Evolutionary conservation across 2,797 vertebrate species (phyloP), one percentile per base, ranked within the genome.

Genomic region (Meriones psammophilus): DNA sequence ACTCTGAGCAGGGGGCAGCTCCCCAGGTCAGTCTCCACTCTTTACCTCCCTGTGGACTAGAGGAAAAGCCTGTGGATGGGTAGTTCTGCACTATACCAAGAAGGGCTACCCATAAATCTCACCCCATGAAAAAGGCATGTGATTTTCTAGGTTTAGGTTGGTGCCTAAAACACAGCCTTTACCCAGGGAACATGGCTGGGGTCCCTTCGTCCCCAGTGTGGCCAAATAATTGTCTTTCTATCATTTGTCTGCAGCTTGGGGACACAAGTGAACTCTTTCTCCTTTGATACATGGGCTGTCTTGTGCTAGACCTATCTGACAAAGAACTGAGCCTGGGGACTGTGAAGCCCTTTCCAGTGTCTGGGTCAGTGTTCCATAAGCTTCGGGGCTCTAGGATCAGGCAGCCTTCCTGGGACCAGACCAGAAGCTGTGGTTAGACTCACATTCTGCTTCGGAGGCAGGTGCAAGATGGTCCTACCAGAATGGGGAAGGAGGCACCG

Each of bases 381-480:
- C 58, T 54, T 30, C n/a, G 13, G 24, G 54, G 86, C 28, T 73
- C 69, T 62, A 66, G 89, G 5, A 22, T 13, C 12, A 69, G 73
- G 74, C 30, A 81, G 46, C 26, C 54, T 89, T 71, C 74, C 69
- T 81, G 30, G 91, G 81, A 33, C 1, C 1, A 50, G 60, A 60
- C 36, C 33, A 56, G 78, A 88, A 95, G 28, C 66, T 76, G 74
- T 62, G 66, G 83, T n/a, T 96, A 69, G 74, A 50, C 69, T 66
- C 58, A 46, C 69, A 56, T 36, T 36, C 81, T 78, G 46, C 54
- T 12, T 5, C 89, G 56, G 54, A 96, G 87, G 84, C 46, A 83
- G 88, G n/a, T 42, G 33, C 56, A 83, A 96, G 94, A 78, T 74
- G 91, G 91, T 71, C 26, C 68, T 71, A n/a, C 89, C 96, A 92